A percentile compares a stretch with the other conserved stretches of the same genome.
These are phyloP conservation scores for Sebastiscus albofasciatus DNA, from an alignment of 2,797 vertebrate species.

Conservation along the genomic window DNA sequence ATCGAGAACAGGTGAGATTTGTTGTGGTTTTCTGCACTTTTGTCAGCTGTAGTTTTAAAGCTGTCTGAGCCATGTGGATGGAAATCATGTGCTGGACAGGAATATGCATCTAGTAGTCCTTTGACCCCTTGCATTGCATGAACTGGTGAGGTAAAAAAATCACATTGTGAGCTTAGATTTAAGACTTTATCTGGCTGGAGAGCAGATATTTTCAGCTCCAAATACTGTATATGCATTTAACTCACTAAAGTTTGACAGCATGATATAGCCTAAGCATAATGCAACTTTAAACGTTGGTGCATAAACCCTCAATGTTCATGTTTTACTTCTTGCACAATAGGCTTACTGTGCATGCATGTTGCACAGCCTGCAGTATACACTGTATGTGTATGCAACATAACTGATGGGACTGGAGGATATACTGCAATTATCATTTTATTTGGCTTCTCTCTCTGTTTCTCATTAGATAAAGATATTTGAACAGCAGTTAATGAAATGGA, in stretches of 20 bases:
- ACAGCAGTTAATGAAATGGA: neutral
- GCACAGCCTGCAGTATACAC: neutral
- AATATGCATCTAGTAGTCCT: constrained; percentile 7
- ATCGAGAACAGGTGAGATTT: constrained; percentile 85
- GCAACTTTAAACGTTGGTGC: neutral
- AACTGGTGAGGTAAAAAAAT: neutral
- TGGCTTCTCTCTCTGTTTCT: neutral
- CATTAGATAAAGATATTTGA: neutral
- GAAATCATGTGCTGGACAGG: constrained; percentile 12
- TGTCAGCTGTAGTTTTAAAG: neutral
- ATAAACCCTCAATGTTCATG: neutral
- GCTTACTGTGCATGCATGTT: constrained; percentile 15
- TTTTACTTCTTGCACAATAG: neutral
- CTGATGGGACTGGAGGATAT: neutral
- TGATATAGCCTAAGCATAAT: neutral
- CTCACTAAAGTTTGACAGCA: neutral
- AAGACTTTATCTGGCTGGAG: neutral
- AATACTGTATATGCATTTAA: neutral
- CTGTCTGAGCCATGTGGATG: neutral
- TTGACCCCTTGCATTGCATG: constrained; percentile 19
- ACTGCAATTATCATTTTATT: neutral
- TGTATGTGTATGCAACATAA: neutral
- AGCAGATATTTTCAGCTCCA: neutral
- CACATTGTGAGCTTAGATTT: neutral
- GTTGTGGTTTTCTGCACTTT: neutral